Conservation (phyloP, 1,140 invertebrate genomes). For the Bombus sylvicola region DNA sequence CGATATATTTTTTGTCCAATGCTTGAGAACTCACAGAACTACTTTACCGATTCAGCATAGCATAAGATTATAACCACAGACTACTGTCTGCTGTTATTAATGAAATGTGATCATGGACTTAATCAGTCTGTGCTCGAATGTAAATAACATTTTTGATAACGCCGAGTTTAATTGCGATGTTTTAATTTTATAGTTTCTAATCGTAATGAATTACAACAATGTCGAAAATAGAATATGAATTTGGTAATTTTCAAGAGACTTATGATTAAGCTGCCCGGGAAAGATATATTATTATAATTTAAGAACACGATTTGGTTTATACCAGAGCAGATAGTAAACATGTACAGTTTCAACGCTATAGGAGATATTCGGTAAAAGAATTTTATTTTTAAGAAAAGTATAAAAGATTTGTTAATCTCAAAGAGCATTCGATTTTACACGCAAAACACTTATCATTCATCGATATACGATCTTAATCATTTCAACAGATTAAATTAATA, state of each 20-base stretch:
- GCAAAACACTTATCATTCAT: background rate
- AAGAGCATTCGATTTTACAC: too few species aligned
- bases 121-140: background rate
- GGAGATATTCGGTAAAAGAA: background rate
- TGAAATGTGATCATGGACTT: too few species aligned
- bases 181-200: background rate
- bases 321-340: slow-evolving; percentile 26
- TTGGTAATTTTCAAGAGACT: slow-evolving; percentile 61
- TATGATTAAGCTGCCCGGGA: slow-evolving; percentile 49
- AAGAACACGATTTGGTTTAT: slow-evolving; percentile 45
- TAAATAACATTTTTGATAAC: background rate
- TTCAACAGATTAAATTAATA: background rate
- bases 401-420: background rate
- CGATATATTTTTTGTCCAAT: too few species aligned
- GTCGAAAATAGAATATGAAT: slow-evolving; percentile 9
- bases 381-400: background rate
- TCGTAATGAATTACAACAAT: background rate
- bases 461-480: background rate
- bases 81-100: too few species aligned
- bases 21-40: too few species aligned
- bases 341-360: slow-evolving; percentile 2
- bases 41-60: background rate
- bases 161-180: background rate
- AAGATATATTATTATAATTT: slow-evolving; percentile 55
- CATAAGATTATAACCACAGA: background rate